Conservation (phyloP, 2,113 vertebrate species). For the Dasyprocta punctata region DNA sequence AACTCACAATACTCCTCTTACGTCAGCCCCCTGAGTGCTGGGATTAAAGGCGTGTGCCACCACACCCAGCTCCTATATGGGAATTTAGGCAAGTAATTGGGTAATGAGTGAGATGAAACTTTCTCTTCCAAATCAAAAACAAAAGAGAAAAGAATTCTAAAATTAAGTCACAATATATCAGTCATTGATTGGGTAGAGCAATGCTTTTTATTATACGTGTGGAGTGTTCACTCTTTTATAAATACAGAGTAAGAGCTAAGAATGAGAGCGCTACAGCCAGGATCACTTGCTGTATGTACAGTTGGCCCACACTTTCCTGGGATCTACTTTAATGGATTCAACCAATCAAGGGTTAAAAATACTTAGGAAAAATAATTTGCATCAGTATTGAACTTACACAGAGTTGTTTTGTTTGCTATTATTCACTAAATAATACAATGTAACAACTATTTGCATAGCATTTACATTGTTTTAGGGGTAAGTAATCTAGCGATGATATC, state of each 20-base stretch:
- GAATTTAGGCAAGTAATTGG: conserved; percentile 22
- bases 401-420: neutral
- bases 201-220: conserved; percentile 6
- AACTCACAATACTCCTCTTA: too few relatives aligned
- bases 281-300: neutral
- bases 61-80: too few relatives aligned
- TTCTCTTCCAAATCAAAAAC: neutral
- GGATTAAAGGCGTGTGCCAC: too few relatives aligned
- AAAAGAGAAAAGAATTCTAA: conserved; percentile 33
- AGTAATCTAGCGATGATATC: neutral
- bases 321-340: neutral
- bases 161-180: conserved; percentile 33
- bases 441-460: neutral
- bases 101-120: conserved; percentile 9
- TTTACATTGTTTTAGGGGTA: neutral
- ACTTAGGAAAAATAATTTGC: neutral
- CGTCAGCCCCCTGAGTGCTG: too few relatives aligned
- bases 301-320: neutral
- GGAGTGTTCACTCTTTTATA: neutral
- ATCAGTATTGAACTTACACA: neutral
- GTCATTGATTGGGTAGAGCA: neutral
- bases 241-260: conserved; percentile 1
- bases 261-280: neutral
- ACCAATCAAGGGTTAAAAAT: neutral
- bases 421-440: neutral